These are phyloP conservation scores for Drosophila lutescens DNA, from an alignment of 2,888 invertebrate genomes.

Conservation along the genomic window DNA sequence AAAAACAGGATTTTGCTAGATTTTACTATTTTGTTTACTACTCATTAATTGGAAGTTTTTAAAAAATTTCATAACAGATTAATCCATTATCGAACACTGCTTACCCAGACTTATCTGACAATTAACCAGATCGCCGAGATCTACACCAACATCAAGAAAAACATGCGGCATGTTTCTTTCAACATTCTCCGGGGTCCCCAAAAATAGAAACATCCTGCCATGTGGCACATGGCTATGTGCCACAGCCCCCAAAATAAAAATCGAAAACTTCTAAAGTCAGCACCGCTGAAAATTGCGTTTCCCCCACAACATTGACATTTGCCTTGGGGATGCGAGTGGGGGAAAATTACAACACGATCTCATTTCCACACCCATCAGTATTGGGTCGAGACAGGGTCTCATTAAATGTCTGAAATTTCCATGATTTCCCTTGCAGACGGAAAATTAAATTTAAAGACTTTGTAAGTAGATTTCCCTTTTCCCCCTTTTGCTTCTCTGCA, in stretches of 20 bases:
- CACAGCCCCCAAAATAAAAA: slow-evolving; percentile 7
- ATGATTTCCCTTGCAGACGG: slow-evolving; percentile 44
- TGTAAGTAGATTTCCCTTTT: slow-evolving; percentile 71
- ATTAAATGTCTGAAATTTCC: slow-evolving; percentile 71
- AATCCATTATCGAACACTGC: slow-evolving; percentile 14
- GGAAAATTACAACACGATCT: slow-evolving; percentile 36
- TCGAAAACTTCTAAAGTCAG: slow-evolving; percentile 39
- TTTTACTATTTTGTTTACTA: too few species aligned
- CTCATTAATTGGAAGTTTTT: too few species aligned
- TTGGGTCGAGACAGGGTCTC: slow-evolving; percentile 45
- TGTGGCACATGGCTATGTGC: slow-evolving; percentile 15
- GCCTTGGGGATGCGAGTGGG: slow-evolving; percentile 42
- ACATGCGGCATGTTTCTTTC: slow-evolving; percentile 41
- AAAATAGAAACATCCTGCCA: slow-evolving; percentile 41
- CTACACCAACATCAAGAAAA: not conserved
- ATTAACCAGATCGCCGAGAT: slow-evolving; percentile 24
- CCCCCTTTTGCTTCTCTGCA: slow-evolving; percentile 60
- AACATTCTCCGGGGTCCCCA: slow-evolving; percentile 12
- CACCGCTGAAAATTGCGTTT: slow-evolving; percentile 19
- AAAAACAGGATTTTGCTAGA: too few species aligned
- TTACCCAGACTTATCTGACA: slow-evolving; percentile 3
- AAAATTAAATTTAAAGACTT: slow-evolving; percentile 77
- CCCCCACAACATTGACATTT: slow-evolving; percentile 63
- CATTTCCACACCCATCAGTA: slow-evolving; percentile 54
- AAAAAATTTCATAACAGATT: slow-evolving; percentile 2